These are phyloP conservation scores for Macrosiphum euphorbiae DNA, from an alignment of 2,888 invertebrate genomes.

Conservation along the genomic window DNA sequence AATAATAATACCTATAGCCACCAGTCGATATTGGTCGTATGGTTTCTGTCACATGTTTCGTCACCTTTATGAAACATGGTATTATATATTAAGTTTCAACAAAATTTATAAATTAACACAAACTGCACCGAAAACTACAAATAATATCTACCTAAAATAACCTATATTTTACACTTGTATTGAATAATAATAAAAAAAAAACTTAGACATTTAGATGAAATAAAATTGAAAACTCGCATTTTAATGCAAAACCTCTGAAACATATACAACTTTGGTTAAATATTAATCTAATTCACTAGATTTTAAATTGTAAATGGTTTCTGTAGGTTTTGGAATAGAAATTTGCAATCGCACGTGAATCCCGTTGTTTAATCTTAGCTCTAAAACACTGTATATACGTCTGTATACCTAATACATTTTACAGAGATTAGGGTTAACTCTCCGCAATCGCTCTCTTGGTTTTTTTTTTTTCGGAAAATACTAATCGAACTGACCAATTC, in stretches of 20 bases:
- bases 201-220: neutral
- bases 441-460: neutral
- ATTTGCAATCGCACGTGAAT: neutral
- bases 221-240: neutral
- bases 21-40: neutral
- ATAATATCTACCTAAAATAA: neutral
- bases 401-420: no score
- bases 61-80: neutral
- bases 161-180: no score
- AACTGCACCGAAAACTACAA: neutral
- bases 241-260: neutral
- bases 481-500: conserved; percentile 11
- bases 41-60: neutral
- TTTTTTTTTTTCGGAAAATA: neutral
- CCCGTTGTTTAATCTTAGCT: neutral
- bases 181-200: neutral
- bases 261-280: neutral
- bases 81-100: neutral
- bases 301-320: neutral
- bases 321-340: neutral
- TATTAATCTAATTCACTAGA: neutral
- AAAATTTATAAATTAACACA: neutral
- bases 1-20: neutral
- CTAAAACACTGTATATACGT: neutral
- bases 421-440: neutral